Percentiles rank a stretch among this genome's conserved stretches.
These are phyloP conservation scores for Villa cingulata DNA, from an alignment of 2,888 invertebrate species.

Conservation along the genomic window DNA sequence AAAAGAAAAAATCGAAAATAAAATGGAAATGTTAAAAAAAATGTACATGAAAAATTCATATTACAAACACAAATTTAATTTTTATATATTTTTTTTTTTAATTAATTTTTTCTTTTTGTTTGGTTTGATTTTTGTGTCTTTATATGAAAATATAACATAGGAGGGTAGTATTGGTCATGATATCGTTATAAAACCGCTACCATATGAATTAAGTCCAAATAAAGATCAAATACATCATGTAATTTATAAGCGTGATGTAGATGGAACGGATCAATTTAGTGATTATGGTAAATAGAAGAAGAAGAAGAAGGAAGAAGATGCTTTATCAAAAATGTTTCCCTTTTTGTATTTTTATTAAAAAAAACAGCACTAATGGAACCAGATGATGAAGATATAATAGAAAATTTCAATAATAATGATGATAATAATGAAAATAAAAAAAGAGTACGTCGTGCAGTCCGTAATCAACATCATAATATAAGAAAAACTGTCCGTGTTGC, in stretches of 20 bases:
- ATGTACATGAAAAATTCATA: too few species aligned
- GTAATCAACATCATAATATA: too few species aligned
- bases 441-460: constrained; percentile 7
- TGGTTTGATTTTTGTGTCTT: too few species aligned
- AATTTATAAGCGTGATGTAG: constrained; percentile 51
- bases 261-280: constrained; percentile 47
- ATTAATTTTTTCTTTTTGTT: too few species aligned
- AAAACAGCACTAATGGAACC: constrained; percentile 75
- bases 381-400: constrained; percentile 45
- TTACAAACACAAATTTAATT: constrained; percentile 7
- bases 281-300: constrained; percentile 59
- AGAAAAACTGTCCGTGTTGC: constrained; percentile 1
- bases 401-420: too few species aligned
- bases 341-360: neutral
- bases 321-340: too few species aligned
- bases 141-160: too few species aligned
- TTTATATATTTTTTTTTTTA: constrained; percentile 26
- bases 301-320: neutral
- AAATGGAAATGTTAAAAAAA: too few species aligned
- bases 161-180: constrained; percentile 87
- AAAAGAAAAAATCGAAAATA: too few species aligned
- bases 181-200: constrained; percentile 75
- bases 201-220: constrained; percentile 47
- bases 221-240: constrained; percentile 50
- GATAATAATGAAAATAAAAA: constrained; percentile 38